Conservation (phyloP, 2,888 invertebrate species). For the Microplitis deprimator region DNA sequence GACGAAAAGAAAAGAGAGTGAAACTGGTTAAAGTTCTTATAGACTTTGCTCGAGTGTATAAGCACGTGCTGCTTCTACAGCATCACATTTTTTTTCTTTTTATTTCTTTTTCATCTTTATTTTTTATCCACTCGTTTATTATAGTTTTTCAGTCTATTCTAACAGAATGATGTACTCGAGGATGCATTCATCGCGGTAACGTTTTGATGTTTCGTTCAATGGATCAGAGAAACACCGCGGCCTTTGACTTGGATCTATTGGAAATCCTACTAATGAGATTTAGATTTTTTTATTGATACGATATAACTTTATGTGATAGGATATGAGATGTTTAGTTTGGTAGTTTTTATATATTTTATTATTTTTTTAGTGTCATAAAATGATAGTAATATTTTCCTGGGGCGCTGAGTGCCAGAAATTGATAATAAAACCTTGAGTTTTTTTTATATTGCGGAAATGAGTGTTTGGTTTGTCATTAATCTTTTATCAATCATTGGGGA, state of each 20-base stretch:
- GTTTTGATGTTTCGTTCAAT: conserved; percentile 63
- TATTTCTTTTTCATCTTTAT: conserved; percentile 12
- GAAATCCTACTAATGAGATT: not conserved
- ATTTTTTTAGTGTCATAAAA: not conserved
- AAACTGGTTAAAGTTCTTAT: conserved; percentile 16
- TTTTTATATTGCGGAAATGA: not conserved
- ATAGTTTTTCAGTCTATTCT: conserved; percentile 41
- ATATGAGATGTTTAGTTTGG: too few relatives aligned
- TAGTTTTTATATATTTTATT: not conserved
- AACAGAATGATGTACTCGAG: conserved; percentile 44
- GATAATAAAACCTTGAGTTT: not conserved
- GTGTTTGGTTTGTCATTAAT: not conserved
- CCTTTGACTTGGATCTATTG: conserved; percentile 3
- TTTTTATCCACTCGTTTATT: conserved; percentile 35
- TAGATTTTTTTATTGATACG: not conserved
- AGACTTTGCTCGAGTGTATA: not conserved
- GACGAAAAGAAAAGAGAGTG: not conserved
- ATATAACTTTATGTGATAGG: not conserved
- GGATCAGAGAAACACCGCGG: conserved; percentile 51
- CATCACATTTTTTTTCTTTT: conserved; percentile 38
- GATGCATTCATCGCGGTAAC: conserved; percentile 47
- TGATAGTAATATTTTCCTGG: not conserved
- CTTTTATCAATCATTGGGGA: not conserved
- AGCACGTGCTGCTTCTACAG: conserved; percentile 43
- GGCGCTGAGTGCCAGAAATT: not conserved